Evolutionary conservation across 2,888 invertebrate species (phyloP).

Genomic region (Agrochola lota): DNA sequence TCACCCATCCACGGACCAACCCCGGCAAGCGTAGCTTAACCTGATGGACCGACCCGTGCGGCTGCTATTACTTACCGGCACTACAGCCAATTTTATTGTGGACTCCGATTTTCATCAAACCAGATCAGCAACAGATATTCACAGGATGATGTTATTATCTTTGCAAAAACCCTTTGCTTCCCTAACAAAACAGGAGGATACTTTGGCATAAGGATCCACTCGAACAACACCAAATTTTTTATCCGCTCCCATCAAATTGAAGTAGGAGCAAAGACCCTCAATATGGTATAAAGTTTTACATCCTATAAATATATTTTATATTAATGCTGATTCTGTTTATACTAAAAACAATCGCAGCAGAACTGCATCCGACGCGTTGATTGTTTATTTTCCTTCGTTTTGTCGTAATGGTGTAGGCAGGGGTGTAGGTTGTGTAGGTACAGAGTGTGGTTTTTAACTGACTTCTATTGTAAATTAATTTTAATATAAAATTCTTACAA

Average conservation of each 20-base stretch:
- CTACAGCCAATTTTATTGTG: not conserved
- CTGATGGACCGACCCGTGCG: too few relatives aligned
- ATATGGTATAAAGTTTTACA: constrained; percentile 15
- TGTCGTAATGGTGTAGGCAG: constrained; percentile 78
- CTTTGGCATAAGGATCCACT: constrained; percentile 5
- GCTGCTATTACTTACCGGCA: too few relatives aligned
- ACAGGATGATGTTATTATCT: constrained; percentile 18
- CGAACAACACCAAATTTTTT: constrained; percentile 26
- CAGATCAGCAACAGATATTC: not conserved
- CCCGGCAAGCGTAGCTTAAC: too few relatives aligned
- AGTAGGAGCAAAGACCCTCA: constrained; percentile 6
- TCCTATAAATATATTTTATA: constrained; percentile 63
- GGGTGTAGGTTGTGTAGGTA: constrained; percentile 70
- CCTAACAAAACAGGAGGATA: constrained; percentile 20
- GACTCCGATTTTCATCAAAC: not conserved
- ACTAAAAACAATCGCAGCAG: constrained; percentile 81
- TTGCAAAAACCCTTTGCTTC: constrained; percentile 10
- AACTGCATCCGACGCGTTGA: constrained; percentile 84
- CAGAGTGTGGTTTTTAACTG: constrained; percentile 65
- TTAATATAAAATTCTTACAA: not conserved
- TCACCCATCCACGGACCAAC: too few relatives aligned
- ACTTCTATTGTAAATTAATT: not conserved
- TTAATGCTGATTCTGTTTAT: constrained; percentile 84
- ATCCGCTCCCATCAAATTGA: constrained; percentile 2
- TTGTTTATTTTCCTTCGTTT: constrained; percentile 87